These are phyloP conservation scores for Matsumurasca onukii DNA, from an alignment of 1,140 invertebrate genomes.

Conservation along the genomic window DNA sequence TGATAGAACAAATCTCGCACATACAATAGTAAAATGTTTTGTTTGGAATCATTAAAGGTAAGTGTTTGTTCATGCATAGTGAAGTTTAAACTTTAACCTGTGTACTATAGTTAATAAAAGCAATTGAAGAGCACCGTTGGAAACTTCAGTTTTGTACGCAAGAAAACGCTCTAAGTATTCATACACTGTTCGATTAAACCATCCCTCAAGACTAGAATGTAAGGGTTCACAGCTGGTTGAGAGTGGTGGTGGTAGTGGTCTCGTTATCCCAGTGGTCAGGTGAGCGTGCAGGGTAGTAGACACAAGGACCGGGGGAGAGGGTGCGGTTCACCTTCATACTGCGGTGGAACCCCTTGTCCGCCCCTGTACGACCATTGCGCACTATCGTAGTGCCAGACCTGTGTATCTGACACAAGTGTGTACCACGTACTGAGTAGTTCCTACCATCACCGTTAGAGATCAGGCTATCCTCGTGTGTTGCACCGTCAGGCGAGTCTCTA, in stretches of 20 bases:
- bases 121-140: too few species aligned
- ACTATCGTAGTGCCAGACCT: constrained; percentile 60
- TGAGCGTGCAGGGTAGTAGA: constrained; percentile 59
- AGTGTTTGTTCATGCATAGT: too few species aligned
- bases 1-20: too few species aligned
- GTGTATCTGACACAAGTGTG: constrained; percentile 50
- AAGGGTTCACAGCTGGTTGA: constrained; percentile 30
- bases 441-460: constrained; percentile 67
- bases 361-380: constrained; percentile 50
- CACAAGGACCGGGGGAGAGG: constrained; percentile 61
- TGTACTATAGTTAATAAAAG: too few species aligned
- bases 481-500: constrained; percentile 66
- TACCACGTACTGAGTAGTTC: constrained; percentile 49
- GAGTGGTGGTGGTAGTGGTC: constrained; percentile 34
- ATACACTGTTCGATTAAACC: too few species aligned
- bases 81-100: too few species aligned
- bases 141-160: too few species aligned
- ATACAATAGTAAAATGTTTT: too few species aligned
- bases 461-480: constrained; percentile 72
- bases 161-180: too few species aligned
- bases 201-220: too few species aligned
- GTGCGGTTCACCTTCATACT: constrained; percentile 47
- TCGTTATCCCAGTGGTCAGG: constrained; percentile 23
- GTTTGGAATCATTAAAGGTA: too few species aligned
- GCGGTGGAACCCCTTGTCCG: constrained; percentile 45